These are phyloP conservation scores for Belonocnema kinseyi DNA, from an alignment of 1,140 invertebrate species.

Conservation along the genomic window DNA sequence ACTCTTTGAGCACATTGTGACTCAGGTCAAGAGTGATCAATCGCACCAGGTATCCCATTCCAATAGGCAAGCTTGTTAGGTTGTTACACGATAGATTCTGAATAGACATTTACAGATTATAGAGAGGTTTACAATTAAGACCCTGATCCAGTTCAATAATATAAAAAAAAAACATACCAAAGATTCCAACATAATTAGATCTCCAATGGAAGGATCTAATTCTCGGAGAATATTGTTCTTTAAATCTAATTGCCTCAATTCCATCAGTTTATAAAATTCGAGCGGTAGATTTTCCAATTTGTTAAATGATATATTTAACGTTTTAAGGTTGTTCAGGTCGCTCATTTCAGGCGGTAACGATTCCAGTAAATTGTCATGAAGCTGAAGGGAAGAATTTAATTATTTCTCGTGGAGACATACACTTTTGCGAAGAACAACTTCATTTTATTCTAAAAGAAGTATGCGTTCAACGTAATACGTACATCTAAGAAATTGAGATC, in stretches of 20 bases:
- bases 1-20: conserved; percentile 77
- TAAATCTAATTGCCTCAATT: conserved; percentile 82
- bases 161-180: conserved; percentile 74
- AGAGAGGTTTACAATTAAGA: neutral
- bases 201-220: conserved; percentile 80
- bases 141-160: conserved; percentile 32
- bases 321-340: conserved; percentile 82
- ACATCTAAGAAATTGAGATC: conserved; percentile 85
- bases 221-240: conserved; percentile 79
- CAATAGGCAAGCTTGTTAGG: conserved; percentile 75
- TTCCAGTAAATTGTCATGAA: conserved; percentile 87
- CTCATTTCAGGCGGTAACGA: conserved; percentile 86
- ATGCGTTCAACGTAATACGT: conserved; percentile 61
- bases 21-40: conserved; percentile 78
- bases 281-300: conserved; percentile 80
- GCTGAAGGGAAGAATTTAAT: conserved; percentile 71
- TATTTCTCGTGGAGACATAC: neutral
- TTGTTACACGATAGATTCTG: conserved; percentile 81
- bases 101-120: conserved; percentile 48
- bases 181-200: conserved; percentile 84
- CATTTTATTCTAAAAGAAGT: conserved; percentile 8
- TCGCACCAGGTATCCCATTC: conserved; percentile 79
- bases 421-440: neutral
- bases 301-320: conserved; percentile 89
- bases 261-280: conserved; percentile 81